Base-by-base conservation (phyloP, 1,140 invertebrate species). In the Maconellicoccus hirsutus region DNA sequence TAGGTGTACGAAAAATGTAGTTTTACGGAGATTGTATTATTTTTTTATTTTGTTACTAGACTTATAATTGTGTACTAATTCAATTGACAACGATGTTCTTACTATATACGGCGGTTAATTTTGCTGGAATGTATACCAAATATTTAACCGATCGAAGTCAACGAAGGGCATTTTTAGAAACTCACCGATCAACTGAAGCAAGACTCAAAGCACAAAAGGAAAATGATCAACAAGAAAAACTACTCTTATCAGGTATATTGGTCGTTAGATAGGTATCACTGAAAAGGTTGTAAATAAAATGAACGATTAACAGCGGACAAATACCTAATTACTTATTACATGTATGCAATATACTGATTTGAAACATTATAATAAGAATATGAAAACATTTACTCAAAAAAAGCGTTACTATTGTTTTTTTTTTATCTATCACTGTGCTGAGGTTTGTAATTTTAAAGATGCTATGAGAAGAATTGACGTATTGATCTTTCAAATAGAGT, bases 91-190 rank as follows among this genome's bases (percentile, higher is more conserved):
- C 90, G 29, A 94, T 95, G 79, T 81, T 86, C 14, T 79, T 95
- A 4, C 80, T 96, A 0, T 97, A 94, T 77, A 80, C 85, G 7
- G 92, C 90, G 59, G 91, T 96, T 1, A 98, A 97, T 81, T 87
- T 97, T 71, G 91, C 92, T 23, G 96, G 96, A 22, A 89, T 97
- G 84, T 98, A 98, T 78, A 96, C 95, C 6, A 97, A 98, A 81
- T 97, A 95, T 80, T 81, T 98, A 63, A 97, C 94, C 0, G 95
- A 98, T 80, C 83, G 94, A 73, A 92, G 94, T 14, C 96, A 98
- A 79, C 84, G 96, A 69, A 91, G 96, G 78, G 96, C 96, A 0
- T 98, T 98, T 79, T 81, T 96, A 63, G 96, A 98, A 79, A 98
- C 96, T 0, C 88, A 96, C 76, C 85, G 92, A 70, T 96, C 94